Percentiles rank a stretch among this genome's conserved stretches.
phyloP scores from a whole-genome alignment of 1,140 invertebrate species.

The Formica selysi region DNA sequence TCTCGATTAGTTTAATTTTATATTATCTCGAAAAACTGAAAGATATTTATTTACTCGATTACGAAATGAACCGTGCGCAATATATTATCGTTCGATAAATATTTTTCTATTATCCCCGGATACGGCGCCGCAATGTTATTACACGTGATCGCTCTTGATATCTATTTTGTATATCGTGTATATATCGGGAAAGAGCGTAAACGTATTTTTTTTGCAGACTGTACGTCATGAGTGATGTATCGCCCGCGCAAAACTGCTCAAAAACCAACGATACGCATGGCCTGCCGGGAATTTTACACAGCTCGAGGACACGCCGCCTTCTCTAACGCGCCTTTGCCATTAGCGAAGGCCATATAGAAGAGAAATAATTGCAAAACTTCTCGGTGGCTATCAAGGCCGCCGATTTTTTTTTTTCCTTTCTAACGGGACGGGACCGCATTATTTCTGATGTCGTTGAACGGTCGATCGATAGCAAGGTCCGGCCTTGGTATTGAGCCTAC shows the following conservation, averaged over 20 bases:
- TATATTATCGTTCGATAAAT: constrained; percentile 7
- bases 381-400: constrained; percentile 44
- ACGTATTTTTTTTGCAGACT: not conserved
- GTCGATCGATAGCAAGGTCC: constrained; percentile 39
- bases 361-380: constrained; percentile 63
- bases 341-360: constrained; percentile 55
- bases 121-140: not conserved
- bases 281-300: constrained; percentile 46
- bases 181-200: not conserved
- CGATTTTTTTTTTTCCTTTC: constrained; percentile 44
- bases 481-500: constrained; percentile 46
- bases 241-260: not conserved
- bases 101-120: not conserved
- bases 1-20: not conserved
- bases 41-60: constrained; percentile 7
- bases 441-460: constrained; percentile 6
- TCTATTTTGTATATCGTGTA: not conserved
- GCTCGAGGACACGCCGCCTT: constrained; percentile 64
- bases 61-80: not conserved
- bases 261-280: constrained; percentile 28
- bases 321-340: constrained; percentile 66
- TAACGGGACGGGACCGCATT: constrained; percentile 30
- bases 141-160: not conserved
- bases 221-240: constrained; percentile 29
- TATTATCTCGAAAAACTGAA: not conserved